Evolutionary conservation across 2,797 vertebrate genomes (phyloP).

Genomic region (Lycodopsis pacificus): DNA sequence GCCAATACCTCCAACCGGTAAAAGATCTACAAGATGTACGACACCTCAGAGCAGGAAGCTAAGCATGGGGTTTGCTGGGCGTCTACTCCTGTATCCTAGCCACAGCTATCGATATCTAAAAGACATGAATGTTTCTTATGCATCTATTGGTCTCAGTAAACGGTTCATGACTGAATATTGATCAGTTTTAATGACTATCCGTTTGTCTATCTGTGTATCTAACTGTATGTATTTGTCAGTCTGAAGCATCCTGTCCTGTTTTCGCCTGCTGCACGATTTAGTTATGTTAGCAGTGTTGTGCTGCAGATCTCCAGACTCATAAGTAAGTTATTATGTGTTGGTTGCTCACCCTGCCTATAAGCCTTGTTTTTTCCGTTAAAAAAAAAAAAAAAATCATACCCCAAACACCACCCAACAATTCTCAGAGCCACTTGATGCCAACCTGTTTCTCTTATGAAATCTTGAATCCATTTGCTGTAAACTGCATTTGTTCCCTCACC

Average conservation of each 20-base stretch:
- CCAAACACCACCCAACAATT: conserved; percentile 31
- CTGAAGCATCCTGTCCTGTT: not conserved
- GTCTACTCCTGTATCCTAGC: conserved; percentile 32
- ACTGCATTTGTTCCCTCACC: conserved; percentile 63
- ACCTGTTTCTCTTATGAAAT: conserved; percentile 58
- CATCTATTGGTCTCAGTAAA: conserved; percentile 6
- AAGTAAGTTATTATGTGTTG: conserved; percentile 17
- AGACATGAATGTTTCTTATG: not conserved
- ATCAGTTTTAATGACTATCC: not conserved
- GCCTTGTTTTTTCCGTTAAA: conserved; percentile 1
- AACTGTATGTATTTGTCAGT: not conserved
- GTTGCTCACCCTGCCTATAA: conserved; percentile 9
- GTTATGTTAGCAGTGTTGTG: not conserved
- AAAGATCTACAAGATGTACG: conserved; percentile 47
- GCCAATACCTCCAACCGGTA: conserved; percentile 44
- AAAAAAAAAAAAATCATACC: conserved; percentile 23
- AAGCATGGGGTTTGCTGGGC: conserved; percentile 27
- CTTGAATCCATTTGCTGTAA: conserved; percentile 75
- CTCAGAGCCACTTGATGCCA: conserved; percentile 44
- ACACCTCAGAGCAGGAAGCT: conserved; percentile 30
- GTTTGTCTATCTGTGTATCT: not conserved
- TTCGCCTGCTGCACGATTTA: not conserved
- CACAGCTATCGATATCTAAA: too few species aligned
- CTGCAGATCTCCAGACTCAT: conserved; percentile 4
- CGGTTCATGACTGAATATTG: conserved; percentile 6